Base-by-base conservation (phyloP, 2,888 invertebrate species). In the Ferrisia virgata region DNA sequence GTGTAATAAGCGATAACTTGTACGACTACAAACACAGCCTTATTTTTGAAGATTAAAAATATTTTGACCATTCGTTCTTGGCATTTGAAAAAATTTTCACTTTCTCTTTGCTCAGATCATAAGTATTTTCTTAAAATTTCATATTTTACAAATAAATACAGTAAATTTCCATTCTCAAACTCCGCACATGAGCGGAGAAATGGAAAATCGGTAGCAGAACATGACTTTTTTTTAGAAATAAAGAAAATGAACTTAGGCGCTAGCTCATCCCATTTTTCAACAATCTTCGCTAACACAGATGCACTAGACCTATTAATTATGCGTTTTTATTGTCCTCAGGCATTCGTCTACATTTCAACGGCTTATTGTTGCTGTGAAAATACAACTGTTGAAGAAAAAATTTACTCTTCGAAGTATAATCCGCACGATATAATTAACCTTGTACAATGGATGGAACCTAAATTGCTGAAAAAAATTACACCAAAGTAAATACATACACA, bases 241-340 rank as follows among this genome's bases (percentile, higher is more conserved):
- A 92, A 78, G 89, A 93, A 93, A 86, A 91, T 98, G 87, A 97
- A 98, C 88, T 96, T 97, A 15, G 94, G 93, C n/a, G n/a, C n/a
- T n/a, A n/a, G n/a, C n/a, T n/a, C n/a, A n/a, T n/a, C n/a, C 9
- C 13, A 11, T 40, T 40, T 4, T 76, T 90, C 98, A 39, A 94
- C 93, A 88, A 94, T 95, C 87, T 96, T 98, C 0, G 91, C 98
- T 98, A 36, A 92, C 94, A 31, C 89, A 98, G 22, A 93, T 93
- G 86, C 94, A 93, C 88, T 90, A 92, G 85, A 95, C 97, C 90
- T 93, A 92, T 86, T 92, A 94, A 8, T 89, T 98, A 33, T 90
- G 91, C 88, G 90, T 90, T n/a, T n/a, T n/a, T n/a, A n/a, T n/a
- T n/a, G 18, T 28, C 6, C 11, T 9, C 58, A 64, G 58, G 25